Evolutionary conservation across 2,797 vertebrate genomes (phyloP), one percentile per base, ranked within the genome.

Genomic region (Malacoctenus gilli): DNA sequence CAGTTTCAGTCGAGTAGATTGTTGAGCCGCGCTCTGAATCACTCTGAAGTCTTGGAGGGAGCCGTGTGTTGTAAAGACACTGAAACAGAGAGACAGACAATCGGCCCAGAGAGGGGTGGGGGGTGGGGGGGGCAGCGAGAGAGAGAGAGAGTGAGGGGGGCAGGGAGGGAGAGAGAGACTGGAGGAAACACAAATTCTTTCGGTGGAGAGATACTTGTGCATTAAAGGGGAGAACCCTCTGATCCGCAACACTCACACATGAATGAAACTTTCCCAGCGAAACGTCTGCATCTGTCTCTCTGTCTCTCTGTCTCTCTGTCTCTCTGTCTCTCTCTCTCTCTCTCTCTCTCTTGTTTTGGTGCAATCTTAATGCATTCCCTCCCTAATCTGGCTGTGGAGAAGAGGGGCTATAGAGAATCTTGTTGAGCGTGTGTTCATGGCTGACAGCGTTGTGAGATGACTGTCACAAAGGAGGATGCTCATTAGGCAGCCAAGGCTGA

Each of bases 401-500:
- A 71, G 58, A 70, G 61, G 51, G 76, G 79, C 85, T 79, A 69
- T 60, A 79, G 77, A 85, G 82, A 84, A 88, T 88, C 79, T 84
- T 74, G 82, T 85, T 82, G 82, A 85, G 86, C 82, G 69, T 75
- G 82, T 72, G 77, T 89, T 89, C 88, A 90, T 84, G 90, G 83
- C 84, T 85, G 87, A 87, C 82, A 59, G 83, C 70, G 71, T 80
- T 72, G 77, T 67, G 84, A 89, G 89, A 89, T 85, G 85, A 89
- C 84, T 82, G 87, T 88, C 89, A 91, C 89, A 90, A 89, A 88
- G 86, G 75, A 89, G 77, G 80, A 81, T 76, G 82, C 90, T 92
- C 90, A 92, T 93, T 92, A 92, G 88, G 87, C 86, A 84, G 89
- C 87, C 85, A 69, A 73, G 85, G 80, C 87, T 85, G 83, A 78